Conservation (phyloP, 2,113 vertebrate genomes). For the Aphelocoma coerulescens region DNA sequence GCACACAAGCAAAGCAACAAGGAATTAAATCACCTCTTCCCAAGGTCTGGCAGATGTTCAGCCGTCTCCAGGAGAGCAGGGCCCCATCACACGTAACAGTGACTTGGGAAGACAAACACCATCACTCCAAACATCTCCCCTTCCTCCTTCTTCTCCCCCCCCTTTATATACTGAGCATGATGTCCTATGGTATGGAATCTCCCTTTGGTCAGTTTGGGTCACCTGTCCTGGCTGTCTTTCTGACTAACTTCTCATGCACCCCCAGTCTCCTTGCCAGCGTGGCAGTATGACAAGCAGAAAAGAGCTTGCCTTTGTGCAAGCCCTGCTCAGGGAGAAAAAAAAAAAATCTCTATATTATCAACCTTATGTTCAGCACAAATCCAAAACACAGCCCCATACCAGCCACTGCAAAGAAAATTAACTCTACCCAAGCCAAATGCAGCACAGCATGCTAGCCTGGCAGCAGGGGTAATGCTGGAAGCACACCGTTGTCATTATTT, state of each 20-base stretch:
- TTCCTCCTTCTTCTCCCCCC: neutral
- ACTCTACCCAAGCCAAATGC: neutral
- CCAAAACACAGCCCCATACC: neutral
- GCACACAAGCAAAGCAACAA: neutral
- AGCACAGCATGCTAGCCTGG: neutral
- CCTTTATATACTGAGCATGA: neutral
- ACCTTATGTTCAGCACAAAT: neutral
- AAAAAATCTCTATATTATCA: neutral
- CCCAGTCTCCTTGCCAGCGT: neutral
- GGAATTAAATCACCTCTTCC: neutral
- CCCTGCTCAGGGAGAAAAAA: neutral
- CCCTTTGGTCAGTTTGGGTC: neutral
- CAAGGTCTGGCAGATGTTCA: neutral
- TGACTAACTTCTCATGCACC: neutral
- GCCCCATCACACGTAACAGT: neutral
- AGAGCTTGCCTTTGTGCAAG: neutral
- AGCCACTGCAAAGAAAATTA: neutral
- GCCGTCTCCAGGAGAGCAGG: neutral
- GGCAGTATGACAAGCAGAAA: neutral
- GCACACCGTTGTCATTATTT: rapidly evolving
- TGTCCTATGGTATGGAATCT: neutral
- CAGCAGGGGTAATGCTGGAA: neutral
- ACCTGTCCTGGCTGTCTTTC: neutral
- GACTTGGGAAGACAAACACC: neutral
- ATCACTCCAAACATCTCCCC: neutral